Evolutionary conservation across 2,797 vertebrate species (phyloP), one percentile per base, ranked within the genome.

Genomic region (Xiphophorus birchmanni): DNA sequence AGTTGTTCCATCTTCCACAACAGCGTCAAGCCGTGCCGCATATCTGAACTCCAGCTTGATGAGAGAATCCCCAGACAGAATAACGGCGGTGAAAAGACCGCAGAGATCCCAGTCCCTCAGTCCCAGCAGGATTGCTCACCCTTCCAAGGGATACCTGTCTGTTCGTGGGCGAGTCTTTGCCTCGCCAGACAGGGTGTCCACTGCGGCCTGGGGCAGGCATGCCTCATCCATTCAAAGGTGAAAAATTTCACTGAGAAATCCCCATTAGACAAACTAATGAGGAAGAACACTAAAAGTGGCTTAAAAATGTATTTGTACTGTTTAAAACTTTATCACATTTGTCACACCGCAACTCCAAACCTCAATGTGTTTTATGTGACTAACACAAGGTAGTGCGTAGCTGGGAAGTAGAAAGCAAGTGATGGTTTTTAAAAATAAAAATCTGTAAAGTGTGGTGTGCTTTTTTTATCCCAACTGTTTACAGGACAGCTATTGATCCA

Each of bases 71-170:
- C 54, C 79, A 1, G 73, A 78, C n/a, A 82, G 56, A n/a, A 35
- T 77, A 0, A 10, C 75, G 2, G 87, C 85, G 1, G 50, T 89
- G 52, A 92, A 86, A 76, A 89, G 58, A 13, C 80, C 87, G 76
- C 90, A 91, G 80, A 93, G 94, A 83, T 93, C 92, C 74, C 93
- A 94, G 79, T 94, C 94, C 26, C 86, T 91, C 60, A 95, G 94
- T 80, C 94, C 94, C 75, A 80, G 90, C 83, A 91, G 93, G 88
- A 90, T 91, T 54, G 84, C 90, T 65, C 85, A 88, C 45, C 76
- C 87, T 29, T 80, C 89, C 5, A 87, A 80, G 29, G 85, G 78
- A 63, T 82, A 81, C 81, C 77, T 90, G 75, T 75, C 91, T n/a
- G 67, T 60, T 72, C 76, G 73, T 0, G 79, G 90, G 6, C 87